Conservation (phyloP, 2,113 vertebrate genomes). For the Anser cygnoides region DNA sequence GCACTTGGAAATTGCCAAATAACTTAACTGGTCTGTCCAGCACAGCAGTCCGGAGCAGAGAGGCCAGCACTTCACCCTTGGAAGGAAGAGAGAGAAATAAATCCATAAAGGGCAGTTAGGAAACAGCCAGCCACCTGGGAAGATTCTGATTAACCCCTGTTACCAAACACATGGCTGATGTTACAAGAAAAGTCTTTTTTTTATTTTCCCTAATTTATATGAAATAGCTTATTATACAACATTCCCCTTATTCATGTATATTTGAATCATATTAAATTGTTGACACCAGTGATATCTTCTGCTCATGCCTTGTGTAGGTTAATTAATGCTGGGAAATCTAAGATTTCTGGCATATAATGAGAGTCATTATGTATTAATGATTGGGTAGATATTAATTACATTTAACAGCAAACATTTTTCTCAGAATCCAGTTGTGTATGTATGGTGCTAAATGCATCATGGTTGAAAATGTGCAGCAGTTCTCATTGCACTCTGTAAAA, state of each 20-base stretch:
- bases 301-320: background rate
- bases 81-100: conserved; percentile 26
- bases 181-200: background rate
- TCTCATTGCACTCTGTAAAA: background rate
- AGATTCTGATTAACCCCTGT: background rate
- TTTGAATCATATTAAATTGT: conserved; percentile 13
- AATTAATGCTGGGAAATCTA: background rate
- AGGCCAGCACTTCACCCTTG: conserved; percentile 11
- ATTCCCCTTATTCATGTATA: background rate
- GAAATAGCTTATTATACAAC: background rate
- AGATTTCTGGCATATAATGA: background rate
- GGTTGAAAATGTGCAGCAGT: background rate
- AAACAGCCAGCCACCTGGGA: background rate
- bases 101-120: background rate
- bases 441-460: background rate
- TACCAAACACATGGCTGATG: background rate
- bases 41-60: background rate
- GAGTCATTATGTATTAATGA: background rate
- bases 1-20: conserved; percentile 6
- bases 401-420: conserved; percentile 17
- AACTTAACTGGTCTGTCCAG: background rate
- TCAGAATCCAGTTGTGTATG: background rate
- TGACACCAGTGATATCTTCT: background rate
- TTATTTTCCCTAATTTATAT: background rate
- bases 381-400: background rate